Evolutionary conservation across 2,797 vertebrate species (phyloP).

Genomic region (Stomatorhinus walkeri): DNA sequence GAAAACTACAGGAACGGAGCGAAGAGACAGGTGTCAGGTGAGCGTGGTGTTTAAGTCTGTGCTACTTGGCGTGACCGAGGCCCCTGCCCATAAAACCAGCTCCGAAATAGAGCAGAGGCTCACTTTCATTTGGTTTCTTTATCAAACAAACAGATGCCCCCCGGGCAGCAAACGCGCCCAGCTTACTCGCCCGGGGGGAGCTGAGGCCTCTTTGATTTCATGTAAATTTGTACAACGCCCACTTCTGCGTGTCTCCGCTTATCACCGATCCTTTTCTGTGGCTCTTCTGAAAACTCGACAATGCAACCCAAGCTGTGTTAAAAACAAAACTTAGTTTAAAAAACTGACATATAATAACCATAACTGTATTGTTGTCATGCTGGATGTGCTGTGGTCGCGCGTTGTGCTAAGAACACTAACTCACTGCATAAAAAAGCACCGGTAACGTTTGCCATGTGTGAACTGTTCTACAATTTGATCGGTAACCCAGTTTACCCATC

Average conservation of each 20-base stretch:
- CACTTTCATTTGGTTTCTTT: constrained; percentile 72
- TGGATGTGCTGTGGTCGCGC: background rate
- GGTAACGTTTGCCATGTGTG: background rate
- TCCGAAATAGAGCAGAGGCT: constrained; percentile 64
- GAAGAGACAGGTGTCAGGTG: background rate
- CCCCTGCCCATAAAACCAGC: constrained; percentile 33
- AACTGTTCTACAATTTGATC: background rate
- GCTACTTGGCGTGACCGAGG: background rate
- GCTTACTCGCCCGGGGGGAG: constrained; percentile 45
- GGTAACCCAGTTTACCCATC: constrained; percentile 45
- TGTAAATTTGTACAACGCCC: constrained; percentile 13
- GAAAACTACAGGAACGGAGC: background rate
- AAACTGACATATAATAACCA: background rate
- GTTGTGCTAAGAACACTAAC: background rate
- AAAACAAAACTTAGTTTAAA: background rate
- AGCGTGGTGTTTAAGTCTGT: background rate
- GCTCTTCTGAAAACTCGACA: background rate
- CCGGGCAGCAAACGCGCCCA: constrained; percentile 54
- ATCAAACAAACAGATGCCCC: constrained; percentile 68
- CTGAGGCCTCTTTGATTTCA: constrained; percentile 14
- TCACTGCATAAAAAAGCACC: background rate
- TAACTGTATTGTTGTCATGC: background rate
- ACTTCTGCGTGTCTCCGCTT: background rate
- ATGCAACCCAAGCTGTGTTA: background rate
- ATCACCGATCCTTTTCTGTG: background rate